Evolutionary conservation across 2,888 invertebrate genomes (phyloP), one percentile per base, ranked within the genome.

Genomic region (Cybosia mesomella): DNA sequence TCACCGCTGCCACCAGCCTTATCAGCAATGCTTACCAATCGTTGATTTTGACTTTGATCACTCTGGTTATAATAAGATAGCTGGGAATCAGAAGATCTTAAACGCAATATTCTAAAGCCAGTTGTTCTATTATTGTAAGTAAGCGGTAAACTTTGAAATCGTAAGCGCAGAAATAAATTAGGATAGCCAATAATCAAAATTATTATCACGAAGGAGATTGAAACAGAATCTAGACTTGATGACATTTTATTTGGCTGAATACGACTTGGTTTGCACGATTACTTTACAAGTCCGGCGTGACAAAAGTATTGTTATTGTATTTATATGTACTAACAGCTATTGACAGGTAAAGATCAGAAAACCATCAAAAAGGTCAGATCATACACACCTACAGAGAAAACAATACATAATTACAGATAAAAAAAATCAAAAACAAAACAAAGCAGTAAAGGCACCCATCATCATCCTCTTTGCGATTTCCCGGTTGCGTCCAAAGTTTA

Each of bases 141-240:
- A n/a, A 43, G 43, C 8, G 49, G 49, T 11, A 65, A 21, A 62
- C 61, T 66, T 58, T 58, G 66, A 4, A 69, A 36, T 58, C 67
- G 54, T 32, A 36, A 34, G 53, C 55, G 34, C 3, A 61, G 43
- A 39, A 61, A 34, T 54, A 24, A 18, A 64, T 28, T 43, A 21
- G 60, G 64, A 53, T 61, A 65, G 9, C 53, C 22, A 22, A 70
- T 24, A 18, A 59, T 61, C 21, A 70, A 60, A 49, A 70, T 22
- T 21, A 61, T 21, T 28, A 70, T 22, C 15, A 36, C 10, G 8
- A 67, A 39, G 28, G 34, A 64, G 53, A 66, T 60, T 22, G 62
- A 24, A 22, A 21, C 13, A 34, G n/a, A 24, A 58, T 69, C 57
- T 8, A 53, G 21, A 9, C 11, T 58, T 0, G 66, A 54, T 54